phyloP scores from a whole-genome alignment of 37 sponge, comb jelly and placozoan genomes.

The Cliona cf. orientalis region DNA sequence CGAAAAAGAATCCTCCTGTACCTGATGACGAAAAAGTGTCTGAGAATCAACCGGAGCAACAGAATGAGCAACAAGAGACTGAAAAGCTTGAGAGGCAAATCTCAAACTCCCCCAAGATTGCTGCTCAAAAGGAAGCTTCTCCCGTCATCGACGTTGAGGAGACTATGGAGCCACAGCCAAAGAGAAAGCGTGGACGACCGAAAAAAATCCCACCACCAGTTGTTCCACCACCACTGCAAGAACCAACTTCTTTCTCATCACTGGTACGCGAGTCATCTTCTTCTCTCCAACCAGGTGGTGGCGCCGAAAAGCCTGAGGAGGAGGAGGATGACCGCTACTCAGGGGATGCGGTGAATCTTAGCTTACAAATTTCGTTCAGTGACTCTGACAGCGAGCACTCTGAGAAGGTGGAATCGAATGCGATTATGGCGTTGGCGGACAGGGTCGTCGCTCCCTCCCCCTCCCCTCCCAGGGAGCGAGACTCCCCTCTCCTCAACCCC shows the following conservation, averaged over 20 bases:
- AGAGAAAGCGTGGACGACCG: conserved; percentile 38
- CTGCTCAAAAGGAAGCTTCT: neutral
- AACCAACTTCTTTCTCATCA: neutral
- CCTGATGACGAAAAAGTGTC: too few species aligned
- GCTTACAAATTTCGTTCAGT: conserved; percentile 18
- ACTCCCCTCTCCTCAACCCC: conserved; percentile 6
- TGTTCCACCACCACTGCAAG: neutral
- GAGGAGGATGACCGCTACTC: neutral
- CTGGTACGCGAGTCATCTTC: neutral
- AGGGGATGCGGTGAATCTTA: neutral
- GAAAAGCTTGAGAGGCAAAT: neutral
- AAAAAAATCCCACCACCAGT: neutral
- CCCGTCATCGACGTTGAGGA: too few species aligned
- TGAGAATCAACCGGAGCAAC: too few species aligned
- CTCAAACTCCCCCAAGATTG: neutral
- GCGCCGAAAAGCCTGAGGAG: neutral
- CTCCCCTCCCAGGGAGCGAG: neutral
- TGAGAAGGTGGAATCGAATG: neutral
- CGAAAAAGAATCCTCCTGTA: conserved; percentile 10
- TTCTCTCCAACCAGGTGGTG: neutral
- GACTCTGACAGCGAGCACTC: conserved; percentile 33
- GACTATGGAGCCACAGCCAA: neutral
- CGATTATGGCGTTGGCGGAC: neutral
- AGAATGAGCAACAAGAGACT: too few species aligned
- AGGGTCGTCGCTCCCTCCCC: neutral